Conservation (phyloP, 2,888 invertebrate species). For the Myopa tessellatipennis region DNA sequence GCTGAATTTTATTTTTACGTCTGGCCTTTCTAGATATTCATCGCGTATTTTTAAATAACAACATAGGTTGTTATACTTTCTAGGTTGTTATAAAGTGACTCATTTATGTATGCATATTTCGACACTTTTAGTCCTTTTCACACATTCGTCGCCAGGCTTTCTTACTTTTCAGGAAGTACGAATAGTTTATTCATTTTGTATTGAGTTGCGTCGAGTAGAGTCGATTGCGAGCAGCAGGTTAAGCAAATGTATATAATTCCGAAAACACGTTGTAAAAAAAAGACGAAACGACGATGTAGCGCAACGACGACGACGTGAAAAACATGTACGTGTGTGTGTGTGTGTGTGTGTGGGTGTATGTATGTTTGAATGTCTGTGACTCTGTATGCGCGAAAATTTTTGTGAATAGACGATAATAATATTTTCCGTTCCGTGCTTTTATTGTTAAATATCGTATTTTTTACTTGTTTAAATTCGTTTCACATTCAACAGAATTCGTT, state of each 20-base stretch:
- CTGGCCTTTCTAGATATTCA: too few relatives aligned
- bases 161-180: neutral
- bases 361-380: neutral
- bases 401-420: neutral
- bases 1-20: neutral
- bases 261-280: slow-evolving; percentile 17
- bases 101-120: slow-evolving; percentile 3
- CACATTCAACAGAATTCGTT: neutral
- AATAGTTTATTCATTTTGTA: neutral
- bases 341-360: neutral
- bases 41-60: neutral
- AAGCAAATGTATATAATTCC: too few relatives aligned
- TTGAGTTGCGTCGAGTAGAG: neutral
- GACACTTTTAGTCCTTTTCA: neutral
- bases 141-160: neutral
- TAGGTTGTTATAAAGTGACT: neutral
- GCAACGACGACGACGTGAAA: neutral
- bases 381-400: neutral
- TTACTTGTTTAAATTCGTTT: neutral
- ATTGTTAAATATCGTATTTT: neutral
- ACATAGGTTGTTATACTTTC: neutral
- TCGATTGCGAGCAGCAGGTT: too few relatives aligned
- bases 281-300: slow-evolving; percentile 1
- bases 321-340: neutral
- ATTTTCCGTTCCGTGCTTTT: neutral